Evolutionary conservation across 2,797 vertebrate species (phyloP).

Genomic region (Huso huso): DNA sequence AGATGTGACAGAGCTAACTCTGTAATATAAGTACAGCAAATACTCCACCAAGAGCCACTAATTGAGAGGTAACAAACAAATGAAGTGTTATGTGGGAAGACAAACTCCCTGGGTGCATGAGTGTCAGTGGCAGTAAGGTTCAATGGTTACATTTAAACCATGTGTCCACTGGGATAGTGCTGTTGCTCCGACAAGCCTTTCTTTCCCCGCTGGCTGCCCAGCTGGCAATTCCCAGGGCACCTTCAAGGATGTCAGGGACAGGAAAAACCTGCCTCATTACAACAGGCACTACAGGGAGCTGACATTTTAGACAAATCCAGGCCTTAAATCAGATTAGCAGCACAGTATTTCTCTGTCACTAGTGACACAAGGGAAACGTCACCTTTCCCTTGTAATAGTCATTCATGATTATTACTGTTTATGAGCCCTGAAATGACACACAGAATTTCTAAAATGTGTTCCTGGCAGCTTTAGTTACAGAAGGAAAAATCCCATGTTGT

Average conservation of each 20-base stretch:
- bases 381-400: conserved; percentile 15
- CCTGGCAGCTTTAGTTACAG: conserved; percentile 1
- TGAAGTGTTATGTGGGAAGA: conserved; percentile 43
- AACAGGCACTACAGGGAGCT: conserved; percentile 17
- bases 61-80: conserved; percentile 57
- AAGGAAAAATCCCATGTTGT: not conserved
- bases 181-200: conserved; percentile 28
- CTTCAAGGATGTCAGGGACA: conserved; percentile 26
- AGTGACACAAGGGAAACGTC: conserved; percentile 11
- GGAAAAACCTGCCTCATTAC: conserved; percentile 24
- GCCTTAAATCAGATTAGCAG: conserved; percentile 13
- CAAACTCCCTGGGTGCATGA: conserved; percentile 33
- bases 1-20: conserved; percentile 42
- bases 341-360: conserved; percentile 12
- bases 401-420: conserved; percentile 23
- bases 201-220: conserved; percentile 37
- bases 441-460: not conserved
- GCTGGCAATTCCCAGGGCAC: conserved; percentile 39
- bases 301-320: conserved; percentile 20
- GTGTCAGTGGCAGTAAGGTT: conserved; percentile 33
- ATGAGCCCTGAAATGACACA: conserved; percentile 5
- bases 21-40: conserved; percentile 32
- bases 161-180: conserved; percentile 30
- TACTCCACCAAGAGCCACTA: conserved; percentile 41
- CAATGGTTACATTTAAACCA: conserved; percentile 34